Base-by-base conservation (phyloP, 1,140 invertebrate genomes). In the Caenorhabditis briggsae region DNA sequence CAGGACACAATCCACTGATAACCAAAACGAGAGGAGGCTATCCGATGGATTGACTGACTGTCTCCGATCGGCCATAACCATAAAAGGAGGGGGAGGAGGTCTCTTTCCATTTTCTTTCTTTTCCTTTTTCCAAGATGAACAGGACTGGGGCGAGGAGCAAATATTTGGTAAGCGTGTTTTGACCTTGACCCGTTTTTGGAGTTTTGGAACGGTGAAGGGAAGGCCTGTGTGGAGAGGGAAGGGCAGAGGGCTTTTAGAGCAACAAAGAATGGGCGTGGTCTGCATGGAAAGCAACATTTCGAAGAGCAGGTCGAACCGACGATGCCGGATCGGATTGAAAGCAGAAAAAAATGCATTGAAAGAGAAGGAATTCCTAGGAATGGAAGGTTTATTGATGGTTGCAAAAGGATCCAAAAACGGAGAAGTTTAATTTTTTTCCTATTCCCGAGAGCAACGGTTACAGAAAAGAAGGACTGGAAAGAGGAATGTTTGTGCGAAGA, bases 91-190 rank as follows among this genome's bases (percentile, higher is more conserved):
- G 33, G 33, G n/a, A 46, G 70, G 70, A 46, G 70, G 70, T 78
- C 9, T 78, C 46, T 78, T 78, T 70, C 43, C 20, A 18, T 33
- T 33, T 70, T n/a, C n/a, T 50, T 50, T 78, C 70, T 33, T 23
- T 78, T 50, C 41, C 70, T 33, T 23, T 78, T 78, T 46, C 64
- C 64, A 50, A 78, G 70, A 78, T 50, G 70, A 78, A 78, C 70
- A 78, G 70, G 70, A 78, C 70, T 78, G 70, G 56, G 61, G 70
- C 70, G 70, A 53, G 25, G 70, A 78, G 70, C 70, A 78, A 78
- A 78, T 78, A 78, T 78, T 78, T 78, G 70, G 70, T 78, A 78
- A 78, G 70, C 70, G 70, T 78, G 70, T 78, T 78, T 78, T 78
- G 70, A 78, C 70, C 70, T 46, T 33, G 33, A 33, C 33, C 33